Evolutionary conservation across 2,113 vertebrate genomes (phyloP), one percentile per base, ranked within the genome.

Genomic region (Arizona elegans): DNA sequence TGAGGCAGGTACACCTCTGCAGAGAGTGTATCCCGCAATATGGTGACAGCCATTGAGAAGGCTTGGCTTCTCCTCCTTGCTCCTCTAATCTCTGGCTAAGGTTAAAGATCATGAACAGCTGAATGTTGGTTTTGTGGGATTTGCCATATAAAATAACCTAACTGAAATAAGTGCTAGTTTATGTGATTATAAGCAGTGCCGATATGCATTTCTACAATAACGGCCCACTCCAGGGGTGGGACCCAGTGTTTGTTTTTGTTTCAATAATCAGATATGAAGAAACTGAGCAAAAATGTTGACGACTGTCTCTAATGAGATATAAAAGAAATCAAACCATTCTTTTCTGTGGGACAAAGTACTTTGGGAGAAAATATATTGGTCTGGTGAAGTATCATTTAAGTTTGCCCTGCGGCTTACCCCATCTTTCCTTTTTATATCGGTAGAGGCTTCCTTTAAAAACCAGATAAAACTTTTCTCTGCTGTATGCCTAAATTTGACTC

Each of bases 331-430:
- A 43, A 88, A 87, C 54, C 50, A 19, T 24, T 6, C 1, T 94
- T 93, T 95, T 93, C 90, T 91, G 92, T 93, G 88, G 91, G 92
- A 90, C 94, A 93, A 89, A 55, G 65, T 93, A 53, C 15, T 90
- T 86, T 91, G 87, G 88, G n/a, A 91, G 21, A 94, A 89, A 54
- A 8, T 26, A 10, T 52, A 50, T 26, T 2, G 50, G 3, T 29
- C 86, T 88, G 87, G 52, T 9, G 2, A 53, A 92, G 43, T 24
- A 56, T 94, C n/a, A n/a, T 92, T 92, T 52, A 50, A 93, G 85
- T 52, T 91, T 94, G 17, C 0, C 1, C 19, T 75, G 38, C 38
- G 90, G 26, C 56, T 93, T 56, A 89, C 86, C 17, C 56, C 9
- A 1, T 53, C 87, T 59, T 88, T 90, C 56, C n/a, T 88, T 88